Evolutionary conservation across 2,113 vertebrate species (phyloP).

Genomic region (Sinocyclocheilus grahami): DNA sequence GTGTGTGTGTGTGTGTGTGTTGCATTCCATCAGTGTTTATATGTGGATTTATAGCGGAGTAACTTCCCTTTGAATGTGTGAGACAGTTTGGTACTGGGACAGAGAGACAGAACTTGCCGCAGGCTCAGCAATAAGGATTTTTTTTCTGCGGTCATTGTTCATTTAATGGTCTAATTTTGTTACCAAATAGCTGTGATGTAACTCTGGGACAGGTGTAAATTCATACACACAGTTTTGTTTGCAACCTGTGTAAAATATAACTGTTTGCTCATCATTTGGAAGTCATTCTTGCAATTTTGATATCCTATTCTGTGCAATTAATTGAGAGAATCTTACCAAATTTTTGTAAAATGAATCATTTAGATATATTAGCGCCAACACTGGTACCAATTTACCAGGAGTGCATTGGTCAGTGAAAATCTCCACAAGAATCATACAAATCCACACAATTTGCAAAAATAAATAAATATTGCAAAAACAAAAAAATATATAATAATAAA

Average conservation of each 20-base stretch:
- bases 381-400: background rate
- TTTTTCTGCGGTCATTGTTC: background rate
- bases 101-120: background rate
- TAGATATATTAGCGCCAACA: background rate
- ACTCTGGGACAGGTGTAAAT: background rate
- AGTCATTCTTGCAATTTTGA: background rate
- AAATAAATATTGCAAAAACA: too few species aligned
- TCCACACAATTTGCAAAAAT: too few species aligned
- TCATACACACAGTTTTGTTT: background rate
- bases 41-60: background rate
- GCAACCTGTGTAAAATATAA: background rate
- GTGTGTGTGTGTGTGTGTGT: background rate
- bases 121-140: background rate
- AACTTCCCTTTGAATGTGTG: constrained; percentile 36
- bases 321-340: background rate
- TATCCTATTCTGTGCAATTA: background rate
- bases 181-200: background rate
- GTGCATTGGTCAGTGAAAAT: too few species aligned
- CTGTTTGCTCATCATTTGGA: background rate
- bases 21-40: constrained; percentile 16
- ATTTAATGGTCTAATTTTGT: background rate
- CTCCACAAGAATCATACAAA: too few species aligned
- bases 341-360: background rate
- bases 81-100: constrained; percentile 9
- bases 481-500: too few species aligned